Base-by-base conservation (phyloP, 1,140 invertebrate genomes). In the Eufriesea mexicana region DNA sequence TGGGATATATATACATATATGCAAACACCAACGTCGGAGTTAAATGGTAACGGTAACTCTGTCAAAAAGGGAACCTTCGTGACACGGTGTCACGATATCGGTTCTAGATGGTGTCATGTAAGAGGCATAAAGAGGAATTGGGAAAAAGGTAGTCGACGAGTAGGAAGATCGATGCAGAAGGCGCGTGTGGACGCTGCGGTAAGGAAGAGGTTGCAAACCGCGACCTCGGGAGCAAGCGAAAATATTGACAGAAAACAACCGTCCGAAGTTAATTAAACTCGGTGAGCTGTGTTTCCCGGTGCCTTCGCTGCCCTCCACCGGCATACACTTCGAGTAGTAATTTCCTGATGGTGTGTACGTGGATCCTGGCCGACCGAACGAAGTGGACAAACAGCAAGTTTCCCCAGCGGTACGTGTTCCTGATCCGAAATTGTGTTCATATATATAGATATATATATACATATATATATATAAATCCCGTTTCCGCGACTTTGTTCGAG, bases 171-270 rank as follows among this genome's bases (percentile, higher is more conserved):
- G 72, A 72, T 87, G 16, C 47, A 35, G 61, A 47, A 72, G 73
- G 55, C 77, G 67, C 62, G 45, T 73, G 75, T 79, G 61, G 74
- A 62, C 70, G 72, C 55, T 54, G 70, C 49, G 70, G 80, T 64
- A 83, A 89, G 87, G 76, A 84, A 83, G 75, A 76, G 75, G 78
- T 72, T 79, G 87, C 77, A 80, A 72, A 67, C 78, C 68, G 45
- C 70, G 66, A 25, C 64, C 62, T 66, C 71, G 79, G 88, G 55
- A 86, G 86, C 84, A 66, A 90, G 90, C 74, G 91, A 92, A 92
- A 92, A 92, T 92, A 92, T 92, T 92, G 90, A 92, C 91, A 91
- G 87, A 92, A 91, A 92, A 91, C 91, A 92, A 86, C 86, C 82
- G 86, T 78, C 62, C 88, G 79, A 86, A 89, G 89, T 93, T 93